Percentiles rank a stretch among this genome's conserved stretches.
These are phyloP conservation scores for Ctenopoma kingsleyae DNA, from an alignment of 2,797 vertebrate species.

Conservation along the genomic window DNA sequence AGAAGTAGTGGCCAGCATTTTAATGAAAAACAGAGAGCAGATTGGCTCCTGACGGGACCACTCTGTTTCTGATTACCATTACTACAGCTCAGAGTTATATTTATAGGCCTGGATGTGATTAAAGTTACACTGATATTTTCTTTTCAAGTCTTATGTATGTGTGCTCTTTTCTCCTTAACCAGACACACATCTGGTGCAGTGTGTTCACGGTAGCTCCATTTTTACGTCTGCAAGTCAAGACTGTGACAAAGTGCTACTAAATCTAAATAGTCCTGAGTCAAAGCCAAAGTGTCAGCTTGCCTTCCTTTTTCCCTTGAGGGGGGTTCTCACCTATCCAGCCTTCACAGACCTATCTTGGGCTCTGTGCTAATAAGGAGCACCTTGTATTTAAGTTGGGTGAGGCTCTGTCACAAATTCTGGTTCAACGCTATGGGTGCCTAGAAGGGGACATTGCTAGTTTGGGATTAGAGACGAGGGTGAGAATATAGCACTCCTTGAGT, in stretches of 20 bases:
- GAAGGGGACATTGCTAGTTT: conserved; percentile 48
- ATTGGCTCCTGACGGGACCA: conserved; percentile 70
- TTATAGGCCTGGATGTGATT: conserved; percentile 72
- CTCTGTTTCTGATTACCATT: conserved; percentile 81
- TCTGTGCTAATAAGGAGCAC: conserved; percentile 65
- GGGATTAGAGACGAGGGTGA: conserved; percentile 41
- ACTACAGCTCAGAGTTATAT: conserved; percentile 63
- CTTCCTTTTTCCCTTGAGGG: conserved; percentile 51
- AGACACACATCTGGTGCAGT: conserved; percentile 28
- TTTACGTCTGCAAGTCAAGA: conserved; percentile 60
- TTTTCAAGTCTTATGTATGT: conserved; percentile 41
- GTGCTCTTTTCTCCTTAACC: conserved; percentile 30
- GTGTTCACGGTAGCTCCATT: conserved; percentile 42
- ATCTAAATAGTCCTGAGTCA: conserved; percentile 63
- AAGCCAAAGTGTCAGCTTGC: conserved; percentile 73
- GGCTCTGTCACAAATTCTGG: conserved; percentile 51
- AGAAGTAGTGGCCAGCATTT: conserved; percentile 80
- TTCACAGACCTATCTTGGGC: conserved; percentile 63
- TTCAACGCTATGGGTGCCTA: conserved; percentile 45
- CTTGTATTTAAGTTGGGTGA: conserved; percentile 63
- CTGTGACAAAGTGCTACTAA: conserved; percentile 72
- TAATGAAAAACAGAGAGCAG: conserved; percentile 81
- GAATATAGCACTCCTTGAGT: conserved; percentile 83
- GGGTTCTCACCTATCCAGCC: conserved; percentile 52
- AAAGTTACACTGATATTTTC: conserved; percentile 69